A percentile compares a stretch with the other conserved stretches of the same genome.
These are phyloP conservation scores for Archocentrus centrarchus DNA, from an alignment of 2,113 vertebrate species.

Conservation along the genomic window DNA sequence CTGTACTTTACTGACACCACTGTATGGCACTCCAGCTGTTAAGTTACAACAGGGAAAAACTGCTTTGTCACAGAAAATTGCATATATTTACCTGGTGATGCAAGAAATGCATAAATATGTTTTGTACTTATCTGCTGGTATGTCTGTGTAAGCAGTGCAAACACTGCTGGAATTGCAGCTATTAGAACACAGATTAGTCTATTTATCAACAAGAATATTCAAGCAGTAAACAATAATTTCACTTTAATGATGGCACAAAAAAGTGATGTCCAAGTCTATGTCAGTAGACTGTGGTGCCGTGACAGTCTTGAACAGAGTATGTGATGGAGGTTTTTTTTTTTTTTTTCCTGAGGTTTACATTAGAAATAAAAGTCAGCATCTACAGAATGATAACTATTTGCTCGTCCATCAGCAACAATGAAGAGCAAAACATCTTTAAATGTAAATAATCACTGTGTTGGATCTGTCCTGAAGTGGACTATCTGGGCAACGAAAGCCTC, in stretches of 20 bases:
- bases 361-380: background rate
- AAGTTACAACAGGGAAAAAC: too few relatives aligned
- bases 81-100: background rate
- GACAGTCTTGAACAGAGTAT: rapidly evolving
- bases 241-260: background rate
- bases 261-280: background rate
- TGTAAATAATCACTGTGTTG: too few relatives aligned
- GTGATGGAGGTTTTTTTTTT: background rate
- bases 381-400: background rate
- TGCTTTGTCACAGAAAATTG: background rate
- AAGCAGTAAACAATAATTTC: too few relatives aligned
- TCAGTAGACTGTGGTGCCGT: background rate
- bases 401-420: too few relatives aligned
- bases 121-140: background rate
- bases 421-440: too few relatives aligned
- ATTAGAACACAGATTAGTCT: background rate
- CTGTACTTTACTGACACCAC: background rate
- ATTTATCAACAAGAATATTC: too few relatives aligned
- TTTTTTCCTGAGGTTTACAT: rapidly evolving
- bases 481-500: background rate
- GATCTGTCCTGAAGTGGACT: too few relatives aligned
- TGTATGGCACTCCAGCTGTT: too few relatives aligned
- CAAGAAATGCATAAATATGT: background rate
- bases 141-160: background rate
- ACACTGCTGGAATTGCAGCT: background rate